A percentile compares a stretch with the other conserved stretches of the same genome.
phyloP scores from a whole-genome alignment of 2,113 vertebrate genomes.

The Neotragus pygmaeus region DNA sequence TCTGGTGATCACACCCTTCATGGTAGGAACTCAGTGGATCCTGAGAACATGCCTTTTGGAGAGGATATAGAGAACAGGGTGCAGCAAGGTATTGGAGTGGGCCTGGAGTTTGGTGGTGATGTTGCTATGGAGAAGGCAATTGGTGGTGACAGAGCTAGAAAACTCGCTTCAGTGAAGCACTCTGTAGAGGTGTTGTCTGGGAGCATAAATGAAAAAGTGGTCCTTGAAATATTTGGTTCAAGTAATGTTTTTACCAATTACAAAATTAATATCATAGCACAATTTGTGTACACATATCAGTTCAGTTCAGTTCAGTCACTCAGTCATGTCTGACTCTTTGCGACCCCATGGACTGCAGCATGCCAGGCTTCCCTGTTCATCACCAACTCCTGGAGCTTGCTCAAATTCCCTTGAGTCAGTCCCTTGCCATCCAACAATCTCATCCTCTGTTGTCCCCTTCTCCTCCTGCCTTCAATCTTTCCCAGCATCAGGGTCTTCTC shows the following conservation, averaged over 20 bases:
- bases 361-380: neutral
- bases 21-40: neutral
- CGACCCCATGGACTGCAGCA: neutral
- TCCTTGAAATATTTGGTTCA: neutral
- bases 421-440: neutral
- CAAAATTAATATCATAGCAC: neutral
- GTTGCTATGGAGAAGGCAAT: too few relatives aligned
- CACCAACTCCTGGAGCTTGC: neutral
- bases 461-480: neutral
- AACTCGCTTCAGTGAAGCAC: neutral
- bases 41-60: neutral
- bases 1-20: neutral
- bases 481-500: neutral
- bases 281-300: neutral
- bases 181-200: neutral
- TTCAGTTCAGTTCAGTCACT: neutral
- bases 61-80: neutral
- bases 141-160: neutral
- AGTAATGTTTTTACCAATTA: neutral
- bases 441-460: neutral
- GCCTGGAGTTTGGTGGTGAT: neutral
- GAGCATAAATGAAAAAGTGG: neutral
- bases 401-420: neutral
- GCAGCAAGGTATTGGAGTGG: too few relatives aligned
- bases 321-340: neutral